Evolutionary conservation across 35 echinoderm and acorn worm genomes (phyloP).

Genomic region (Holothuria glaberrima): DNA sequence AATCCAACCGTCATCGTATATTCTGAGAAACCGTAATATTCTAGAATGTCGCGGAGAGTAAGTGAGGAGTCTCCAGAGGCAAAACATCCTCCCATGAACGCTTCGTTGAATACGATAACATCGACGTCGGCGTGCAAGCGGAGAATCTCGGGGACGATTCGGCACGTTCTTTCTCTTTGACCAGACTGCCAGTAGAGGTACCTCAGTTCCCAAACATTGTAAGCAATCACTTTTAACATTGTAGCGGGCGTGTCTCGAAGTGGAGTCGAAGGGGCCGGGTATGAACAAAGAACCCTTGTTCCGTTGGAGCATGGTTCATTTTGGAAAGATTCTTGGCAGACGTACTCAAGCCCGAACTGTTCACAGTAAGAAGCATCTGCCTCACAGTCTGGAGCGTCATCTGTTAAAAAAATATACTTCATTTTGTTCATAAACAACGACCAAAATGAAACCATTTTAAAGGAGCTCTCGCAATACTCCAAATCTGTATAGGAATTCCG

Average conservation of each 20-base stretch:
- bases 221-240: conserved; percentile 65
- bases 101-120: conserved; percentile 81
- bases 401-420: conserved; percentile 36
- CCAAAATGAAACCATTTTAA: too few species aligned
- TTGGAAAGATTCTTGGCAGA: conserved; percentile 59
- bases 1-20: conserved; percentile 72
- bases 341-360: conserved; percentile 77
- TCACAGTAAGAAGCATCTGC: conserved; percentile 68
- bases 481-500: too few species aligned
- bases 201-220: conserved; percentile 72
- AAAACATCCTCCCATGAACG: conserved; percentile 85
- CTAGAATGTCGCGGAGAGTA: conserved; percentile 61
- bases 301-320: conserved; percentile 54
- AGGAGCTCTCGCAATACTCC: too few species aligned
- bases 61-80: conserved; percentile 14
- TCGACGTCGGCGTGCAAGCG: conserved; percentile 62
- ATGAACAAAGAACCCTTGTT: conserved; percentile 64
- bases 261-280: conserved; percentile 19
- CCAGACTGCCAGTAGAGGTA: conserved; percentile 75
- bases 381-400: conserved; percentile 72
- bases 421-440: too few species aligned
- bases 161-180: conserved; percentile 77
- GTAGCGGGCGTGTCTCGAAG: conserved; percentile 65
- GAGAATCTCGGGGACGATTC: conserved; percentile 61
- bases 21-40: conserved; percentile 73